Percentiles rank a stretch among this genome's conserved stretches.
Conservation (phyloP, 2,888 invertebrate species). For the Oeneis ivallda region DNA sequence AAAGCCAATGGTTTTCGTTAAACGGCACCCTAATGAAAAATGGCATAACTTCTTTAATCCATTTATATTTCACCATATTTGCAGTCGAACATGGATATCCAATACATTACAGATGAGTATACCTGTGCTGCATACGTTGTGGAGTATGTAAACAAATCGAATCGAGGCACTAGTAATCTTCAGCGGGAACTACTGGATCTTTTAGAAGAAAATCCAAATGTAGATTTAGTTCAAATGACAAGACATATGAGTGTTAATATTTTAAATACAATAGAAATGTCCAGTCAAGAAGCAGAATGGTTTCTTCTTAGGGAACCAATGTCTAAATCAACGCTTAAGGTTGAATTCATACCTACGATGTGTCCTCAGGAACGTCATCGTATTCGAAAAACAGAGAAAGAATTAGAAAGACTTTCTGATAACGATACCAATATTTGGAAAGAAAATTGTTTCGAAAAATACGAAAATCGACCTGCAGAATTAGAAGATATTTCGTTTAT, state of each 20-base stretch:
- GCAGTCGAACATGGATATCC: slow-evolving; percentile 53
- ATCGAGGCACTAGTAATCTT: slow-evolving; percentile 54
- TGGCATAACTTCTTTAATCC: slow-evolving; percentile 56
- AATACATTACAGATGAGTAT: slow-evolving; percentile 59
- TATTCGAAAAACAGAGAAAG: too few species aligned
- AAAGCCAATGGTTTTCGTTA: slow-evolving; percentile 47
- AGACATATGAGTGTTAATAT: slow-evolving; percentile 41
- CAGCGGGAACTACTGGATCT: slow-evolving; percentile 49
- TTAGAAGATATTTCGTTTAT: too few species aligned
- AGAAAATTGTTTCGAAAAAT: too few species aligned
- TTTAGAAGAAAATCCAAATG: slow-evolving; percentile 47
- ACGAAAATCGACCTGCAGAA: too few species aligned
- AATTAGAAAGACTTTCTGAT: too few species aligned
- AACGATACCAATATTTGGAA: too few species aligned
- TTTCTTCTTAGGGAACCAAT: slow-evolving; percentile 42
- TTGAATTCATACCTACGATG: too few species aligned
- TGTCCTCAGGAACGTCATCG: too few species aligned
- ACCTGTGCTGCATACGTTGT: too few species aligned
- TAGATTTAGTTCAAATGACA: slow-evolving; percentile 41
- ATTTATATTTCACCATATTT: slow-evolving; percentile 46
- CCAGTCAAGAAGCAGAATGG: slow-evolving; percentile 56
- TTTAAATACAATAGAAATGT: slow-evolving; percentile 40
- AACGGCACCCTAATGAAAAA: slow-evolving; percentile 47
- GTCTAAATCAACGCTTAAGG: too few species aligned
- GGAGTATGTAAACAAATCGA: slow-evolving; percentile 58